Conservation (phyloP, 2,797 vertebrate species). For the Zalophus californianus region DNA sequence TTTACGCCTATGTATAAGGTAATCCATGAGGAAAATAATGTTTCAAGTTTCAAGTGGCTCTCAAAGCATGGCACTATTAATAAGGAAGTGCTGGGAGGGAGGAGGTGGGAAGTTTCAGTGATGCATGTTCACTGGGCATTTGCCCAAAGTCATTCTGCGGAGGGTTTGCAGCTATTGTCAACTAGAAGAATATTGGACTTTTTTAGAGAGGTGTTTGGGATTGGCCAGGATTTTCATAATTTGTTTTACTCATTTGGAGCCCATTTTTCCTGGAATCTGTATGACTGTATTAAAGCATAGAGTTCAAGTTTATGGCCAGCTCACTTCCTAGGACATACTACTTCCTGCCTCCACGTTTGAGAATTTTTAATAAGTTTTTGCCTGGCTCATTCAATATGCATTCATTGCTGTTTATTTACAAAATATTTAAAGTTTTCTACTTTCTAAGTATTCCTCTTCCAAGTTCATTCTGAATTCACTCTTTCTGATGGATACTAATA, state of each 20-base stretch:
- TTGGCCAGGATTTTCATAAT: conserved; percentile 72
- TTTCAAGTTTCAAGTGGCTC: conserved; percentile 71
- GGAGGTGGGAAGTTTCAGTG: neutral
- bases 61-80: conserved; percentile 60
- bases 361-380: neutral
- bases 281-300: neutral
- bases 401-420: neutral
- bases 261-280: neutral
- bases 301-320: neutral
- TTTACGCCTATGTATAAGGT: conserved; percentile 61
- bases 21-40: conserved; percentile 74
- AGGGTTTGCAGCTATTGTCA: conserved; percentile 66
- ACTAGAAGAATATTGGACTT: conserved; percentile 58
- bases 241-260: conserved; percentile 67
- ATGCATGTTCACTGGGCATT: conserved; percentile 29
- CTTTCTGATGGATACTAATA: neutral
- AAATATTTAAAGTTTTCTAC: neutral
- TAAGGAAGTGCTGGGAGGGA: neutral
- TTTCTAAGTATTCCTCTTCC: neutral
- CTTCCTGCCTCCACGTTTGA: neutral
- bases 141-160: conserved; percentile 64
- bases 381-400: neutral
- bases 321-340: neutral
- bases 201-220: conserved; percentile 72
- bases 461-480: neutral